These are phyloP conservation scores for Rhyacichthys aspro DNA, from an alignment of 2,797 vertebrate genomes.

Conservation along the genomic window DNA sequence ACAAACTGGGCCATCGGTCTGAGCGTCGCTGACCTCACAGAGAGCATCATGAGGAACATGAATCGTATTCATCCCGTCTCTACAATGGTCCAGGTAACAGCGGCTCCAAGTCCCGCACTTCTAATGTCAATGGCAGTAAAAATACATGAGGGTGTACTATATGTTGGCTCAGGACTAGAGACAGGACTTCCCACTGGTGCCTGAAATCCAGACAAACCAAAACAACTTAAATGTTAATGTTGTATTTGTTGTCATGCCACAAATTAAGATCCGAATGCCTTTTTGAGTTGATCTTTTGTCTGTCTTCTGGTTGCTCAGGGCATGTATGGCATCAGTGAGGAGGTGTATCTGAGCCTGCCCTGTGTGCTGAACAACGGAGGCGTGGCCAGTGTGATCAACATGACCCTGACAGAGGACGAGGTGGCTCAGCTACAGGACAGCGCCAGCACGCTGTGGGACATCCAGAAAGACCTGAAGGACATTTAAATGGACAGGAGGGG, in stretches of 20 bases:
- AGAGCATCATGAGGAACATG: conserved; percentile 92
- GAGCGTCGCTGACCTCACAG: conserved; percentile 91
- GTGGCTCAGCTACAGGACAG: conserved; percentile 89
- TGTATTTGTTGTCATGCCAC: too few species aligned
- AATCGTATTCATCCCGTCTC: conserved; percentile 90
- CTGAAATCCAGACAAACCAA: too few species aligned
- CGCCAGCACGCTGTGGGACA: conserved; percentile 88
- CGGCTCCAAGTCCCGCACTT: background rate
- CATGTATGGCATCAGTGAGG: conserved; percentile 89
- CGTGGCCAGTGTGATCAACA: conserved; percentile 89
- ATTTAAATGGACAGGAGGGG: conserved; percentile 68
- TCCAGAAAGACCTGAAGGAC: conserved; percentile 95
- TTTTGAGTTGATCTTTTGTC: background rate
- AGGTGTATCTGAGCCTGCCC: conserved; percentile 94
- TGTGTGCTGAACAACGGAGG: conserved; percentile 87
- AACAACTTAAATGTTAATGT: too few species aligned
- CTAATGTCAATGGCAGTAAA: background rate
- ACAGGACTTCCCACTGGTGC: too few species aligned
- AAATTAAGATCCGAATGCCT: background rate
- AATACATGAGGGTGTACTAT: too few species aligned
- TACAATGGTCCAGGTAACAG: conserved; percentile 92
- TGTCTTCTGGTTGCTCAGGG: conserved; percentile 74
- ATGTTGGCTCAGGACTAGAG: too few species aligned
- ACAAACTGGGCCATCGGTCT: conserved; percentile 98
- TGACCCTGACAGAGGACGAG: conserved; percentile 91